phyloP scores from a whole-genome alignment of 1,140 invertebrate genomes.

The Latrodectus geometricus region DNA sequence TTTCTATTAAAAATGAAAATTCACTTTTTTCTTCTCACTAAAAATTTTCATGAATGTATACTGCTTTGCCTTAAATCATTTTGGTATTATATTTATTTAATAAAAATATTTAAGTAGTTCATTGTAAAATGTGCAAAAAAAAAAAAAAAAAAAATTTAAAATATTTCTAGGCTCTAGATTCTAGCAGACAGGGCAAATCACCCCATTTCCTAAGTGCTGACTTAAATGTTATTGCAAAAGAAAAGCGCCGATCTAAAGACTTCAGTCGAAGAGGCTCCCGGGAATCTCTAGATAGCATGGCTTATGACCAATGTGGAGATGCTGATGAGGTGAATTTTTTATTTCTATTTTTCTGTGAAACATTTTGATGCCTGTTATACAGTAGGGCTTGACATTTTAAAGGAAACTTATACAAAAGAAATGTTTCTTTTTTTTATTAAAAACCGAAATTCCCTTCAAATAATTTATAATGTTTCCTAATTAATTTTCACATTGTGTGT shows the following conservation, averaged over 20 bases:
- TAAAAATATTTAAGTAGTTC: not conserved
- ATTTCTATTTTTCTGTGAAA: not conserved
- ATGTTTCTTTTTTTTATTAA: too few species aligned
- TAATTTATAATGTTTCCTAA: too few species aligned
- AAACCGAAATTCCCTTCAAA: too few species aligned
- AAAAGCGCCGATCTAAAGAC: conserved; percentile 70
- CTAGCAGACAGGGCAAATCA: conserved; percentile 60
- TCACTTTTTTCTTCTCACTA: too few species aligned
- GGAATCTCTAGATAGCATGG: conserved; percentile 76
- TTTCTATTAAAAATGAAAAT: too few species aligned
- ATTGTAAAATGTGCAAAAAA: not conserved
- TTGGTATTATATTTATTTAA: too few species aligned
- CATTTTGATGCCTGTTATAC: not conserved
- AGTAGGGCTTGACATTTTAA: conserved; percentile 23
- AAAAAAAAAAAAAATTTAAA: conserved; percentile 16
- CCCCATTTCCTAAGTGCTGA: conserved; percentile 63
- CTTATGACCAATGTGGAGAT: conserved; percentile 71
- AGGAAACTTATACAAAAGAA: not conserved
- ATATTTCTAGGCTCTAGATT: conserved; percentile 62
- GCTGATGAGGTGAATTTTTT: conserved; percentile 74
- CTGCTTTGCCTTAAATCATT: not conserved
- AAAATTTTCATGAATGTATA: too few species aligned
- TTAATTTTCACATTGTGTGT: too few species aligned
- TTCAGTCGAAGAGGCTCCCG: conserved; percentile 73
- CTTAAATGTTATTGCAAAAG: conserved; percentile 65